Evolutionary conservation across 1,140 invertebrate species (phyloP), one percentile per base, ranked within the genome.

Genomic region (Daktulosphaira vitifoliae): DNA sequence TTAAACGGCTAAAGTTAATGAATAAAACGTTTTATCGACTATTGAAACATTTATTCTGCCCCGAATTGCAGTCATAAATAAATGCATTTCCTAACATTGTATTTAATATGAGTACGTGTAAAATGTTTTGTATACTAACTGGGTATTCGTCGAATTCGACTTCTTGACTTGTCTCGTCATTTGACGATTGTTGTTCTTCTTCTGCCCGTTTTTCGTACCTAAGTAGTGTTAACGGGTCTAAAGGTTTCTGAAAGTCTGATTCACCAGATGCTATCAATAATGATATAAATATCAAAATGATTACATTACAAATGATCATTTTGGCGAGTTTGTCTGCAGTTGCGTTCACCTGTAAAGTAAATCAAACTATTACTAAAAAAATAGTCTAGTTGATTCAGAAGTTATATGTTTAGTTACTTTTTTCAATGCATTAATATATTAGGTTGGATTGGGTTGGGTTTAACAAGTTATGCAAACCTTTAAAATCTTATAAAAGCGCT

Each of bases 111-210:
- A n/a, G n/a, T n/a, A n/a, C n/a, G n/a, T n/a, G n/a, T n/a, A n/a
- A n/a, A n/a, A n/a, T n/a, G n/a, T n/a, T n/a, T n/a, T n/a, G n/a
- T n/a, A n/a, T n/a, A 68, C 69, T 69, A 15, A 71, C 70, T 50
- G 70, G 70, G 64, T 71, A 69, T 29, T 68, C 67, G 50, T 71
- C 69, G 49, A 68, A 69, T 16, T 69, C 70, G 29, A 66, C 68
- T 2, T 38, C 26, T 26, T 16, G 6, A 23, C 16, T 54, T 8
- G 33, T 66, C 2, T 66, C 65, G 15, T 23, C 33, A 37, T 11
- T 53, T 22, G 65, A 16, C 0, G 65, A 46, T 16, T 66, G 29
- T 11, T n/a, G 29, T 18, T 5, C n/a, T n/a, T 66, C 65, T 15
- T 54, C 65, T 7, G 65, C 23, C 66, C 54, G 54, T 62, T 62